A percentile compares a stretch with the other conserved stretches of the same genome.
phyloP scores from a whole-genome alignment of 2,888 invertebrate species.

The Caenorhabditis sp. region DNA sequence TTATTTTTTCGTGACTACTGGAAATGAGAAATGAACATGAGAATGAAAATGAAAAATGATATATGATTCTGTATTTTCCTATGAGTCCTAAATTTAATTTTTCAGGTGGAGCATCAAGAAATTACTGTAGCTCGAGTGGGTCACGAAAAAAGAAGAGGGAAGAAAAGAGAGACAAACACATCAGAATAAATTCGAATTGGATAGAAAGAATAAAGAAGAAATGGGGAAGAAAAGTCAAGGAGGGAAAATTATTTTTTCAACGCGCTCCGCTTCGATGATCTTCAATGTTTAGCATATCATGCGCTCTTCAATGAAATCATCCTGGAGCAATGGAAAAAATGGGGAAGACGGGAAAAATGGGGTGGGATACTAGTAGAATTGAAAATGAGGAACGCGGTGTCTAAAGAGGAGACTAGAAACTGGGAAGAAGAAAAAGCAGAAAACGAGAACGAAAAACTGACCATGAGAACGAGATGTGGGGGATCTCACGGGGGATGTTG shows the following conservation, averaged over 20 bases:
- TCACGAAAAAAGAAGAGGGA: constrained; percentile 1
- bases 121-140: neutral
- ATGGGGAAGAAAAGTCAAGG: constrained; percentile 3
- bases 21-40: too few species aligned
- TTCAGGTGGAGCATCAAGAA: too few species aligned
- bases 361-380: constrained; percentile 38
- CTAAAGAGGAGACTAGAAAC: constrained; percentile 18
- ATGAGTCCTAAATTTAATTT: neutral
- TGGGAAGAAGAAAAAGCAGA: neutral
- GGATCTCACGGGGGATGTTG: neutral
- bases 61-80: neutral
- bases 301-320: constrained; percentile 37
- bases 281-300: constrained; percentile 52
- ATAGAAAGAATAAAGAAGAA: constrained; percentile 11
- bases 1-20: constrained; percentile 14
- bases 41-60: constrained; percentile 21
- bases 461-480: neutral
- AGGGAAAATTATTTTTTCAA: constrained; percentile 33
- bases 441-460: constrained; percentile 17
- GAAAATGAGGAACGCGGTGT: constrained; percentile 37
- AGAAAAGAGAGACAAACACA: constrained; percentile 10
- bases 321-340: neutral
- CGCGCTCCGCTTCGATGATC: constrained; percentile 31
- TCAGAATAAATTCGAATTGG: constrained; percentile 23
- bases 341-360: neutral